These are phyloP conservation scores for Philopotamus ludificatus DNA, from an alignment of 1,140 invertebrate genomes.

Conservation along the genomic window DNA sequence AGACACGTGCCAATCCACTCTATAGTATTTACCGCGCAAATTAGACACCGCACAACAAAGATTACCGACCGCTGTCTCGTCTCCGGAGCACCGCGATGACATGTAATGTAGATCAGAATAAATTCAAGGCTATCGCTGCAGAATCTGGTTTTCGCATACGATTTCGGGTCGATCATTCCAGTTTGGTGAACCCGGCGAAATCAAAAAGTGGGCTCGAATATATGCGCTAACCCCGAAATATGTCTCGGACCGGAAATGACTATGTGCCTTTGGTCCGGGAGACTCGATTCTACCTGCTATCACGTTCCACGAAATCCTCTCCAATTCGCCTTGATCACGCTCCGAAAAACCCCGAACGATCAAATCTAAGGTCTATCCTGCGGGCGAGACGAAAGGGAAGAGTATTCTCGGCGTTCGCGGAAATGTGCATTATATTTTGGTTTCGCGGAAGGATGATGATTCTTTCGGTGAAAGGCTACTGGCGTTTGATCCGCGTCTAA, in stretches of 20 bases:
- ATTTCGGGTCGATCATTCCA: background rate
- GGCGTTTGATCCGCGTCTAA: background rate
- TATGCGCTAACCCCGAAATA: too few species aligned
- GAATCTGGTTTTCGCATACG: background rate
- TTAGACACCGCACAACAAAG: too few species aligned
- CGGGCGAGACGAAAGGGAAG: too few species aligned
- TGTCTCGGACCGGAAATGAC: constrained; percentile 15
- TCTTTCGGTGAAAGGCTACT: constrained; percentile 23
- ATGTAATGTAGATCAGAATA: background rate
- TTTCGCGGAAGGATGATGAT: too few species aligned
- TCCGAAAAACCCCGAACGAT: background rate
- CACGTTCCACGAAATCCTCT: background rate
- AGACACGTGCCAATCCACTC: too few species aligned
- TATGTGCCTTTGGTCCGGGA: background rate
- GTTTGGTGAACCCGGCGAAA: constrained; percentile 4
- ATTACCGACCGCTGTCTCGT: too few species aligned
- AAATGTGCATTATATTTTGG: too few species aligned
- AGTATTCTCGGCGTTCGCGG: too few species aligned
- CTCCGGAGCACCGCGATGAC: too few species aligned
- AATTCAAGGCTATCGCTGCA: background rate
- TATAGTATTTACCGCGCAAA: too few species aligned
- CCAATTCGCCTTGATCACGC: background rate
- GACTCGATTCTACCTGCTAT: constrained; percentile 19
- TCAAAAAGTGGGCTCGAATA: too few species aligned
- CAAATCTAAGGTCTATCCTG: too few species aligned